phyloP scores from a whole-genome alignment of 1,140 invertebrate species.

The Drosophila athabasca region DNA sequence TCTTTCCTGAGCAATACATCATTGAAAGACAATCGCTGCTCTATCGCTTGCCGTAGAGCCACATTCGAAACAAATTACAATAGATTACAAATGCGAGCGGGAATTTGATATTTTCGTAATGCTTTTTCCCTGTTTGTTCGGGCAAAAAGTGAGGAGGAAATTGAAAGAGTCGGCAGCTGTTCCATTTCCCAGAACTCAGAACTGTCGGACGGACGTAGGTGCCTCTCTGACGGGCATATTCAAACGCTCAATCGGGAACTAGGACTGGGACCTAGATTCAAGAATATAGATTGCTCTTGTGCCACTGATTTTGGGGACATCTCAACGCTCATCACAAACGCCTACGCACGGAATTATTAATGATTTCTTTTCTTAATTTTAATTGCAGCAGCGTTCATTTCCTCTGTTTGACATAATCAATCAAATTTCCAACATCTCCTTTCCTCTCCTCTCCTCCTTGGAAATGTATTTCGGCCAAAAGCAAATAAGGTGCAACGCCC shows the following conservation, averaged over 20 bases:
- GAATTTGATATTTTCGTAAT: slow-evolving; percentile 58
- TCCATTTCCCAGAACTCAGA: slow-evolving; percentile 42
- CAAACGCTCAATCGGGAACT: no score
- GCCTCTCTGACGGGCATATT: no score
- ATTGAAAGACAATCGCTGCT: no score
- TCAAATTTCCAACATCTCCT: slow-evolving; percentile 34
- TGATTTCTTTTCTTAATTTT: slow-evolving; percentile 18
- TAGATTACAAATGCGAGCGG: slow-evolving; percentile 37
- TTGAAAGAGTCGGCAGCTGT: slow-evolving; percentile 27
- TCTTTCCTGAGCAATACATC: no score
- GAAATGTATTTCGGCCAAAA: slow-evolving; percentile 32
- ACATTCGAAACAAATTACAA: slow-evolving; percentile 15
- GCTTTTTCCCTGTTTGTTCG: slow-evolving; percentile 32
- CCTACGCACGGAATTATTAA: neutral
- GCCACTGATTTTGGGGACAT: no score
- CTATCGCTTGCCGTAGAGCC: neutral
- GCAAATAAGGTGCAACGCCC: slow-evolving; percentile 66
- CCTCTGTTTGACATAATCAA: slow-evolving; percentile 49
- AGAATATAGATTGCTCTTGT: no score
- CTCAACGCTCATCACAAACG: neutral
- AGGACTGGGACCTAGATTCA: no score
- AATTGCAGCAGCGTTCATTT: slow-evolving; percentile 15
- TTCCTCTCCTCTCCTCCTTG: no score
- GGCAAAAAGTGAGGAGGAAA: neutral
- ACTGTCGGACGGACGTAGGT: neutral